Base-by-base conservation (phyloP, 2,888 invertebrate genomes). In the Limnephilus auricula region DNA sequence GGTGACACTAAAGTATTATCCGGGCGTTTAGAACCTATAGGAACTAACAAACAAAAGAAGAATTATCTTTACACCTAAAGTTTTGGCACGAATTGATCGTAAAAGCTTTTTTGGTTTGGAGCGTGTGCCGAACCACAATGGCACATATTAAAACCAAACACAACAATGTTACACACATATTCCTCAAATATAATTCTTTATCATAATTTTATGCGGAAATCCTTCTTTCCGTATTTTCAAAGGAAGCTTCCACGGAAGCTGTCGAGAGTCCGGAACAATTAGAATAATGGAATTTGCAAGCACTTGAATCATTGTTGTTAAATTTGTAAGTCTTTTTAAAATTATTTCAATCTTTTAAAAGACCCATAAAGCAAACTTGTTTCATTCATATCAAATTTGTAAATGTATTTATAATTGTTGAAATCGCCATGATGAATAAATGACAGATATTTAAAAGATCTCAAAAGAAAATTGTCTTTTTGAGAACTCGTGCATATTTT, bases 121-220 rank as follows among this genome's bases (percentile, higher is more conserved):
- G 90, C 92, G 91, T 90, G 92, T 89, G 92, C 91, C 89, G 84
- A 86, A 78, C 45, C 78, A 91, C 91, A 92, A 92, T 92, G 80
- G 90, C 91, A 92, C 92, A 91, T 92, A 92, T 92, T 91, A 92
- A 92, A 92, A 92, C 88, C 88, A 79, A 90, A 32, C 92, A 86
- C 31, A 80, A 89, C 65, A 91, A 79, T 89, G 45, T 88, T 34
- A 37, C 87, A 79, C 32, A 30, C 12, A 45, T 40, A 79, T 88
- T 31, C 40, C 6, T 40, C 10, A 89, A 89, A 50, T 79, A 85
- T 91, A 84, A 31, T 89, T 91, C 88, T n/a, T 65, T 65, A 65
- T 65, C 18, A 25, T 65, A 25, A 65, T n/a, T 65, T 65, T 65
- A 5, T 65, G 65, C 65, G 65, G 65, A 65, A 65, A 9, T 65